A percentile compares a stretch with the other conserved stretches of the same genome.
phyloP scores from a whole-genome alignment of 1,140 invertebrate genomes.

The Tribolium madens region DNA sequence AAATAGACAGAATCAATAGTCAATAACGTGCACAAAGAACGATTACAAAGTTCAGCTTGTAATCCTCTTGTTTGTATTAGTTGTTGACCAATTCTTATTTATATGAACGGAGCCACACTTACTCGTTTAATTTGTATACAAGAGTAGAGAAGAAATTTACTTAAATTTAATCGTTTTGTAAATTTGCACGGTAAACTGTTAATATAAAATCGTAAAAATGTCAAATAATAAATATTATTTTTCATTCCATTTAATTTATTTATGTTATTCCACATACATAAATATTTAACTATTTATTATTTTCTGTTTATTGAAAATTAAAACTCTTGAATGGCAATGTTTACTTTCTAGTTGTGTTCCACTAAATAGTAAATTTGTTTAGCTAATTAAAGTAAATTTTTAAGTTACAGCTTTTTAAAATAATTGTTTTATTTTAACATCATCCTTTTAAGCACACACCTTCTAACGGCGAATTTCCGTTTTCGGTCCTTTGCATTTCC shows the following conservation, averaged over 20 bases:
- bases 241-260: conserved; percentile 49
- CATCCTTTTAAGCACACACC: neutral
- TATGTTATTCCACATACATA: conserved; percentile 54
- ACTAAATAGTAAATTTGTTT: conserved; percentile 28
- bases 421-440: conserved; percentile 3
- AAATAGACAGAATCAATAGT: conserved; percentile 44
- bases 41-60: conserved; percentile 48
- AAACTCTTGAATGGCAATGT: conserved; percentile 12
- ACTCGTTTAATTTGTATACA: conserved; percentile 27
- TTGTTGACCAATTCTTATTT: conserved; percentile 58
- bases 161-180: conserved; percentile 59
- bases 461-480: neutral
- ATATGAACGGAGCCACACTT: conserved; percentile 48
- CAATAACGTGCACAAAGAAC: conserved; percentile 45
- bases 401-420: neutral
- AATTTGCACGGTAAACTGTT: conserved; percentile 59
- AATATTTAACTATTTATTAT: conserved; percentile 54
- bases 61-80: conserved; percentile 52
- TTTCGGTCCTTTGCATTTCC: neutral
- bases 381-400: conserved; percentile 36
- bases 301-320: conserved; percentile 42
- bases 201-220: conserved; percentile 54
- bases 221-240: conserved; percentile 50
- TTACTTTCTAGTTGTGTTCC: conserved; percentile 20
- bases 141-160: conserved; percentile 43